phyloP scores from a whole-genome alignment of 2,888 invertebrate species.

The Blera fallax region DNA sequence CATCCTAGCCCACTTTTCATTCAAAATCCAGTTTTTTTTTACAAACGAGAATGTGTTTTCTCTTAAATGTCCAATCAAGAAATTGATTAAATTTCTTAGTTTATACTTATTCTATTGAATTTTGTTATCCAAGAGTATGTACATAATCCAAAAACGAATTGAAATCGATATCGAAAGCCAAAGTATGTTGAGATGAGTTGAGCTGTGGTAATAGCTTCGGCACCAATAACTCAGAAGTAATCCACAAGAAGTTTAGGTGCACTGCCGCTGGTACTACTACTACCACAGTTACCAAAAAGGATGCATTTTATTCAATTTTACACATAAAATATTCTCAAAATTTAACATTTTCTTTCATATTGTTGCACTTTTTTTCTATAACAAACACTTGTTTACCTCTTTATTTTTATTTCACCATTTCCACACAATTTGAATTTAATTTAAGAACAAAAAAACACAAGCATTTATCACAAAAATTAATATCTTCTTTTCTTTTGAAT shows the following conservation, averaged over 20 bases:
- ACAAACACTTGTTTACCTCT: constrained; percentile 24
- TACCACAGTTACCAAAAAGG: constrained; percentile 13
- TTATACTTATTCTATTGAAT: constrained; percentile 45
- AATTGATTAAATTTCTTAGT: neutral
- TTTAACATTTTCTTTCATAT: neutral
- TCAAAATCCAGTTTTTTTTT: neutral
- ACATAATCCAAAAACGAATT: constrained; percentile 39
- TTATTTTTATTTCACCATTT: constrained; percentile 52
- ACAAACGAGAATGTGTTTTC: neutral
- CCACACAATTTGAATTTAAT: neutral
- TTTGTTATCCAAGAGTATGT: constrained; percentile 52
- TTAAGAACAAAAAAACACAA: neutral
- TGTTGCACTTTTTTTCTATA: neutral
- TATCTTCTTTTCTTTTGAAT: constrained; percentile 8
- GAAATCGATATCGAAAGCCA: constrained; percentile 25
- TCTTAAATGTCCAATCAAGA: neutral
- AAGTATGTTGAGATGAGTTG: constrained; percentile 35
- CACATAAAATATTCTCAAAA: neutral
- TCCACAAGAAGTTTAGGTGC: constrained; percentile 55
- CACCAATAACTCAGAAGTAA: constrained; percentile 55
- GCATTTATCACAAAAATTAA: constrained; percentile 13
- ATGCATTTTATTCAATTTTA: neutral
- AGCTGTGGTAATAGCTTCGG: constrained; percentile 6
- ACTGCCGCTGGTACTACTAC: constrained; percentile 57
- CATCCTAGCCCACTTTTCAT: neutral